Evolutionary conservation across 2,797 vertebrate genomes (phyloP).

Genomic region (Aselliscus stoliczkanus): DNA sequence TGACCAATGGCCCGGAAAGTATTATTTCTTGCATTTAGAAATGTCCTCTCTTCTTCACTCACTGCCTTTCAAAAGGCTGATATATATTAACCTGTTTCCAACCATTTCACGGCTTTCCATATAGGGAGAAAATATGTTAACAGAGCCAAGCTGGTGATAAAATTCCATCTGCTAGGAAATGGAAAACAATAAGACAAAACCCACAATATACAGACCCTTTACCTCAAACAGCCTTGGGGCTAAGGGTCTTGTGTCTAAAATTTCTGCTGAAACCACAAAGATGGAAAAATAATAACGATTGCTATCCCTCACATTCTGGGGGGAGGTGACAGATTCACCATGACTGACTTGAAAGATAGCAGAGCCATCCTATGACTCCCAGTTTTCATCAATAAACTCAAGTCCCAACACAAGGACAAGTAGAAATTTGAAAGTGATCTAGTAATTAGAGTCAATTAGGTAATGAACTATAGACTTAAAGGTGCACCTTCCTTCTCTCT

Average conservation of each 20-base stretch:
- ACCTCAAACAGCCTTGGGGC: background rate
- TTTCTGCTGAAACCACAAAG: conserved; percentile 41
- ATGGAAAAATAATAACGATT: background rate
- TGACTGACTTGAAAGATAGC: background rate
- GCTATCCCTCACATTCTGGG: background rate
- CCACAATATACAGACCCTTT: background rate
- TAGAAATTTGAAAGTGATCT: background rate
- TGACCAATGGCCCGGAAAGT: conserved; percentile 61
- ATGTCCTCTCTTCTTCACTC: conserved; percentile 26
- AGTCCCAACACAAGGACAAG: background rate
- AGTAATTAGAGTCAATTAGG: background rate
- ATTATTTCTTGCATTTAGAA: conserved; percentile 55
- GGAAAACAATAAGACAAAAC: conserved; percentile 16
- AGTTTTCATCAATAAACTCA: background rate
- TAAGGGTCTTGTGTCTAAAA: background rate
- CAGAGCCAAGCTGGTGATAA: background rate
- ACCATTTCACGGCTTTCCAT: conserved; percentile 14
- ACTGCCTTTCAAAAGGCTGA: conserved; percentile 45
- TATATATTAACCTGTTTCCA: conserved; percentile 54
- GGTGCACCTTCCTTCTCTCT: rapidly evolving
- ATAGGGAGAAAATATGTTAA: conserved; percentile 20
- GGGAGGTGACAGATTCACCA: background rate
- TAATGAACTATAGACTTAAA: background rate
- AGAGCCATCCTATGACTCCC: background rate
- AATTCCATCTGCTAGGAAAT: conserved; percentile 46